A percentile compares a stretch with the other conserved stretches of the same genome.
Evolutionary conservation across 1,140 invertebrate genomes (phyloP).

Genomic region (Drosophila orosa): DNA sequence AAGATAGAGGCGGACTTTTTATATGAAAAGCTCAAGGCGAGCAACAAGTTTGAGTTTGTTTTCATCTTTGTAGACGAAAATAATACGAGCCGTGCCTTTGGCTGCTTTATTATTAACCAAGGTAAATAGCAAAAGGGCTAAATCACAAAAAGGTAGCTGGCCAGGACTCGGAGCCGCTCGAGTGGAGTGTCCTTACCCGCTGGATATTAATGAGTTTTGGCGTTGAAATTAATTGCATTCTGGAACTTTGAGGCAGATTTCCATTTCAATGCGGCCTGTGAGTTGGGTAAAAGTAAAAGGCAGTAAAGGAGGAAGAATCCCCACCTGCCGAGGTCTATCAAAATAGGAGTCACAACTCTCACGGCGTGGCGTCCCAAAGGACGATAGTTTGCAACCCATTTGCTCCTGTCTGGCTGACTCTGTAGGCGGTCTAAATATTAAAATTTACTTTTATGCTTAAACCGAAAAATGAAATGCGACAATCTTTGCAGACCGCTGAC

Average conservation of each 20-base stretch:
- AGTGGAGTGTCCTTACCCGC: conserved; percentile 46
- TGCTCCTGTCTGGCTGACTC: conserved; percentile 63
- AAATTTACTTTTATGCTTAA: conserved; percentile 63
- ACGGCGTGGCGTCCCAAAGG: conserved; percentile 8
- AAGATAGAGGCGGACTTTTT: conserved; percentile 46
- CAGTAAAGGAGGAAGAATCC: background rate
- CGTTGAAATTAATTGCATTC: conserved; percentile 82
- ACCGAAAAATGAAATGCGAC: conserved; percentile 67
- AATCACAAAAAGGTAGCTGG: conserved; percentile 61
- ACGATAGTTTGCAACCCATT: conserved; percentile 66
- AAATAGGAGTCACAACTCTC: conserved; percentile 42
- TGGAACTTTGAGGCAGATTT: conserved; percentile 65
- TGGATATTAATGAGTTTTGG: conserved; percentile 81
- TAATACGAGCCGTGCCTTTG: conserved; percentile 66
- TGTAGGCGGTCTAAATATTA: conserved; percentile 63
- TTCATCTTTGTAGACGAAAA: conserved; percentile 75
- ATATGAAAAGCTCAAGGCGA: conserved; percentile 57
- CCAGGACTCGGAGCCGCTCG: conserved; percentile 33
- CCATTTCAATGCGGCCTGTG: conserved; percentile 51
- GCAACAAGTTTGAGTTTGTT: conserved; percentile 78
- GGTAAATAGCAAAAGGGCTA: conserved; percentile 75
- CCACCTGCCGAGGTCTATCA: conserved; percentile 47
- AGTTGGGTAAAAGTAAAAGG: conserved; percentile 8
- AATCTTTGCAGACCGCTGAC: conserved; percentile 20
- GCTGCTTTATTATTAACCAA: conserved; percentile 80